phyloP scores from a whole-genome alignment of 2,888 invertebrate genomes.

The Apomyelois bistriatella region DNA sequence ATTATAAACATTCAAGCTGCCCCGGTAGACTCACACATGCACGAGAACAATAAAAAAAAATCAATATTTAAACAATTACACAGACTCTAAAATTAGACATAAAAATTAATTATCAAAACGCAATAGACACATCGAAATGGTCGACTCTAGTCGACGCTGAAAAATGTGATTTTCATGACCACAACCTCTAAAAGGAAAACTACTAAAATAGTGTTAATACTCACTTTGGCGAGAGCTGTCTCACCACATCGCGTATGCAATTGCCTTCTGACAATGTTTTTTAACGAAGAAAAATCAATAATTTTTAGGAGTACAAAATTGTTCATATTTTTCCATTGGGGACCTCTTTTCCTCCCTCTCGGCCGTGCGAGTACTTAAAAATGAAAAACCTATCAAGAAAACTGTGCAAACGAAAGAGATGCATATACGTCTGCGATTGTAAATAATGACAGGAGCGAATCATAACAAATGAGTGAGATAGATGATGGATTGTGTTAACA shows the following conservation, averaged over 20 bases:
- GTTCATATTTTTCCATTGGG: conserved; percentile 73
- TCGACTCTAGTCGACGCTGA: conserved; percentile 58
- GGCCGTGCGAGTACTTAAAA: conserved; percentile 64
- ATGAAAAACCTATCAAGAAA: conserved; percentile 75
- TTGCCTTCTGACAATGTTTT: conserved; percentile 55
- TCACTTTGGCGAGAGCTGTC: conserved; percentile 47
- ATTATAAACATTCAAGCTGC: conserved; percentile 66
- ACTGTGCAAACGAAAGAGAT: conserved; percentile 64
- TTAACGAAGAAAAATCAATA: conserved; percentile 78
- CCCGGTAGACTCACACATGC: conserved; percentile 53
- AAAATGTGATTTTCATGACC: conserved; percentile 68
- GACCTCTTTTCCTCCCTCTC: conserved; percentile 61
- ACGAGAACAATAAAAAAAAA: conserved; percentile 46
- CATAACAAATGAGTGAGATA: conserved; percentile 72
- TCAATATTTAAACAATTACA: conserved; percentile 63
- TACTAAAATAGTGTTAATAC: conserved; percentile 55
- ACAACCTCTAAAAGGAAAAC: conserved; percentile 51
- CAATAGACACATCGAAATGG: conserved; percentile 47
- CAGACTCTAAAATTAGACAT: conserved; percentile 24
- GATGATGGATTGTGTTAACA: conserved; percentile 47
- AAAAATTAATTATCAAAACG: conserved; percentile 25
- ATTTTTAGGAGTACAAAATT: conserved; percentile 72
- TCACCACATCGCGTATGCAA: conserved; percentile 61
- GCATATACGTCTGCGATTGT: conserved; percentile 64
- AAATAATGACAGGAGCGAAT: conserved; percentile 71